Evolutionary conservation across 1,140 invertebrate species (phyloP).

Genomic region (Oreohelix idahoensis): DNA sequence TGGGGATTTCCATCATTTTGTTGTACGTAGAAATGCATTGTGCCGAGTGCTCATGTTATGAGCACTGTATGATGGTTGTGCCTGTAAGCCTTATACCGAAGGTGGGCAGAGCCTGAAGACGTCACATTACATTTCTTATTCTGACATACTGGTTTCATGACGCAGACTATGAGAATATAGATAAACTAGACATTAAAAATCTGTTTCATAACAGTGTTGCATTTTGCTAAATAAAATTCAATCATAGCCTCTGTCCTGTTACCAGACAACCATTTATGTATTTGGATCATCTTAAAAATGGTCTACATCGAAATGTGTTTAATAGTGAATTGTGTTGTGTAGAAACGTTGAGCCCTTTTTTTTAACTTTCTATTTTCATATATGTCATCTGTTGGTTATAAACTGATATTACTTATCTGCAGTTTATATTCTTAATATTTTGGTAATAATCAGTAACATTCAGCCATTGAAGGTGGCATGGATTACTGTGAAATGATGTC

Average conservation of each 20-base stretch:
- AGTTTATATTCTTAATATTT: not conserved
- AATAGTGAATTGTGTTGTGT: not conserved
- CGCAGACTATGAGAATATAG: not conserved
- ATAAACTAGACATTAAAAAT: too few relatives aligned
- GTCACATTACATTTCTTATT: conserved; percentile 12
- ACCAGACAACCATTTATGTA: not conserved
- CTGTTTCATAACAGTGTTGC: too few relatives aligned
- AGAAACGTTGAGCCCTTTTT: too few relatives aligned
- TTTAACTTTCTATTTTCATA: too few relatives aligned
- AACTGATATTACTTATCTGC: not conserved
- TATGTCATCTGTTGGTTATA: not conserved
- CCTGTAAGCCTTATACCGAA: conserved; percentile 45
- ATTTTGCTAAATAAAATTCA: too few relatives aligned
- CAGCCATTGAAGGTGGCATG: too few relatives aligned
- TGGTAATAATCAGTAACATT: too few relatives aligned
- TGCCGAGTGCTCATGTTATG: conserved; percentile 39
- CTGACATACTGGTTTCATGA: not conserved
- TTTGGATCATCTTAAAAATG: not conserved
- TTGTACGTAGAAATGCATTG: conserved; percentile 11
- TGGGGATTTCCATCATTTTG: conserved; percentile 33
- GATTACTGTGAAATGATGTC: too few relatives aligned
- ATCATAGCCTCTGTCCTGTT: not conserved
- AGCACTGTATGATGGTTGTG: conserved; percentile 48
- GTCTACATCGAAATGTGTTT: conserved; percentile 1
- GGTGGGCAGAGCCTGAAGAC: conserved; percentile 45